A percentile compares a stretch with the other conserved stretches of the same genome.
Conservation (phyloP, 1,140 invertebrate genomes). For the Anoplophora glabripennis region DNA sequence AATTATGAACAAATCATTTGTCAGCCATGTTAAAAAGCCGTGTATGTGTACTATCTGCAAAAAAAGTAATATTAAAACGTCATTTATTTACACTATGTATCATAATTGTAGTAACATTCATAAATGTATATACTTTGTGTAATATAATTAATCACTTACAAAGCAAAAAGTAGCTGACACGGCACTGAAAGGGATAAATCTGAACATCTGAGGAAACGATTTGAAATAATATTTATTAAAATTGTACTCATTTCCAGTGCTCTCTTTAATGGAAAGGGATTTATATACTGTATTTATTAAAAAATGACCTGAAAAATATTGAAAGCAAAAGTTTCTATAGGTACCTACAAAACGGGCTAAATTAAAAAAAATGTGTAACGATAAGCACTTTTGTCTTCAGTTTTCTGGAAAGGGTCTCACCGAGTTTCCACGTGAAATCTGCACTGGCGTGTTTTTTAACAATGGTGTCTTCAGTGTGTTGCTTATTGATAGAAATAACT, state of each 20-base stretch:
- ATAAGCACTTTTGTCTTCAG: no score
- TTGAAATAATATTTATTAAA: background rate
- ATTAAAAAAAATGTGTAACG: no score
- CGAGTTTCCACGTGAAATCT: no score
- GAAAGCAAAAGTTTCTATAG: no score
- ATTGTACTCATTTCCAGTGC: slow-evolving; percentile 8
- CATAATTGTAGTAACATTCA: background rate
- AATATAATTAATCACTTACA: background rate
- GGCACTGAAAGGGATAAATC: slow-evolving; percentile 8
- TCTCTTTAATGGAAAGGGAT: background rate
- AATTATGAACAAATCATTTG: slow-evolving; percentile 37
- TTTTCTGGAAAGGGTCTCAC: no score
- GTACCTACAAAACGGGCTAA: no score
- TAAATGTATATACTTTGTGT: background rate
- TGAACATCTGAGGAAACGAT: slow-evolving; percentile 19
- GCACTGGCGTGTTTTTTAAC: no score
- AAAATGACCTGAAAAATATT: slow-evolving; percentile 18
- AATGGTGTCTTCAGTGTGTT: no score
- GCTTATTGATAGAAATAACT: no score
- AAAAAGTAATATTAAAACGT: background rate
- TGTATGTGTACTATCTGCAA: slow-evolving; percentile 26
- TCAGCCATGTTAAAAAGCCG: slow-evolving; percentile 24
- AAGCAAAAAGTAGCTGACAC: slow-evolving; percentile 8
- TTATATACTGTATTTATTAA: slow-evolving; percentile 9
- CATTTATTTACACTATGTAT: no score